These are phyloP conservation scores for Lepidocyrtoides sp. DNA, from an alignment of 2,888 invertebrate species.

Conservation along the genomic window DNA sequence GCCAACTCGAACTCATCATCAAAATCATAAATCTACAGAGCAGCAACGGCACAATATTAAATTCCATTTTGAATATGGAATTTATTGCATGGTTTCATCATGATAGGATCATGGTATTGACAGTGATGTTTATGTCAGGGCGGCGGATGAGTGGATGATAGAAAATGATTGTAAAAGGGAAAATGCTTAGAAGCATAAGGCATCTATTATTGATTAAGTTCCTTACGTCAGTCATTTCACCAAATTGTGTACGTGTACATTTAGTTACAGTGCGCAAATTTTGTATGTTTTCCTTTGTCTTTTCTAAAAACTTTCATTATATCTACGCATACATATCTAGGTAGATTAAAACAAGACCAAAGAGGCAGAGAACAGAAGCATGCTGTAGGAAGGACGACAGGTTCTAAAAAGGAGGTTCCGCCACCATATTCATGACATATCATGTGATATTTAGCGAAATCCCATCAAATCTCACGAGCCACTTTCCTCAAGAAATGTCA, in stretches of 20 bases:
- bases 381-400: too few relatives aligned
- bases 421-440: conserved; percentile 13
- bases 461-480: conserved; percentile 20
- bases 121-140: not conserved
- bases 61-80: not conserved
- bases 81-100: not conserved
- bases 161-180: not conserved
- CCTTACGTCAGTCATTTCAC: too few relatives aligned
- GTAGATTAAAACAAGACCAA: too few relatives aligned
- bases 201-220: too few relatives aligned
- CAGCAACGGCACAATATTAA: not conserved
- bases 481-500: conserved; percentile 37
- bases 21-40: not conserved
- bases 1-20: not conserved
- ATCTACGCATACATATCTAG: too few relatives aligned
- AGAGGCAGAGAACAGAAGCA: too few relatives aligned
- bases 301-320: too few relatives aligned
- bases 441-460: conserved; percentile 37
- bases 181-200: too few relatives aligned
- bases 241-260: too few relatives aligned
- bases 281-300: too few relatives aligned
- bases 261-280: too few relatives aligned
- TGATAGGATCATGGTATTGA: not conserved
- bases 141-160: not conserved
- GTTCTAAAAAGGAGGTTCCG: not conserved